Conservation (phyloP, 1,140 invertebrate genomes). For the Drosophila kepulauana region DNA sequence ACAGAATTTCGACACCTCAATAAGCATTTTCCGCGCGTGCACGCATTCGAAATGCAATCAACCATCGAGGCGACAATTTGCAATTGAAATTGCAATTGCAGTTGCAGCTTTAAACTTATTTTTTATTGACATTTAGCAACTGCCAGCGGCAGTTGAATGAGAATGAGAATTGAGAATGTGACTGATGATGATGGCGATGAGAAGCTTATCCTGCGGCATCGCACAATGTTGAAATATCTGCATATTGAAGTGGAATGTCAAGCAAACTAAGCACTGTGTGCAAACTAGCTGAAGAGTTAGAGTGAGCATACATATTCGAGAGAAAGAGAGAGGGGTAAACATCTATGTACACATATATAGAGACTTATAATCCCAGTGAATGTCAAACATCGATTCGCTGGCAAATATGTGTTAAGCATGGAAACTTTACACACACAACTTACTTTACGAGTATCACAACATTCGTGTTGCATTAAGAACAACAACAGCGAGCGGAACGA, state of each 20-base stretch:
- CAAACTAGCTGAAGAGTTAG: not conserved
- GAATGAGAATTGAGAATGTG: no score
- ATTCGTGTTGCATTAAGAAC: not conserved
- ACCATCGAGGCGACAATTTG: conserved; percentile 37
- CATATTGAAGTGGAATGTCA: conserved; percentile 41
- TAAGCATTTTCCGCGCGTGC: conserved; percentile 31
- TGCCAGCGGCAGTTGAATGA: not conserved
- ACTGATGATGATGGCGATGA: no score
- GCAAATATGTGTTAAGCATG: conserved; percentile 6
- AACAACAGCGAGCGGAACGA: not conserved
- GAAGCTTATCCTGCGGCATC: not conserved
- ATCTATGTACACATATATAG: not conserved
- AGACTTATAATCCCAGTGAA: conserved; percentile 11
- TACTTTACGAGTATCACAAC: not conserved
- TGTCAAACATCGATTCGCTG: conserved; percentile 30
- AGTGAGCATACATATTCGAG: no score
- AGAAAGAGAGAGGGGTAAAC: not conserved
- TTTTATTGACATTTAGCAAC: conserved; percentile 63
- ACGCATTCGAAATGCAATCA: conserved; percentile 62
- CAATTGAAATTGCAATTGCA: conserved; percentile 16
- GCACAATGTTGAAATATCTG: conserved; percentile 56
- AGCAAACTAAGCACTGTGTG: not conserved
- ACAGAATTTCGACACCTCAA: conserved; percentile 17
- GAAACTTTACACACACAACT: conserved; percentile 5
- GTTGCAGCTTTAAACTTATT: conserved; percentile 51